phyloP scores from a whole-genome alignment of 1,140 invertebrate genomes.

The Chrysoperla carnea region DNA sequence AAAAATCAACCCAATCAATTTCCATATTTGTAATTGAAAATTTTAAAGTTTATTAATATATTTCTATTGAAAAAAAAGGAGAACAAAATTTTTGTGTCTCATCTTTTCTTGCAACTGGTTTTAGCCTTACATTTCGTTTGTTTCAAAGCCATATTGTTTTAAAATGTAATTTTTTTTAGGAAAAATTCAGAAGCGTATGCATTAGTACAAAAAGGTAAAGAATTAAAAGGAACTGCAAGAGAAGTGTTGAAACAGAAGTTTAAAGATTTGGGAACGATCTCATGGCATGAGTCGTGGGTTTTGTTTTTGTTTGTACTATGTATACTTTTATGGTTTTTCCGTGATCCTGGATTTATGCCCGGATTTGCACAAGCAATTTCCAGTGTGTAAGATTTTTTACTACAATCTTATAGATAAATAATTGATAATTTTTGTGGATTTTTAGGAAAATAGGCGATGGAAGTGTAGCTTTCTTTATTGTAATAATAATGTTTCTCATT shows the following conservation, averaged over 20 bases:
- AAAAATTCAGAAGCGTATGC: not conserved
- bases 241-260: slow-evolving; percentile 55
- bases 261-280: slow-evolving; percentile 55
- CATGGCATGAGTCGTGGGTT: slow-evolving; percentile 62
- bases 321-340: slow-evolving; percentile 75
- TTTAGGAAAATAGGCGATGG: slow-evolving; percentile 58
- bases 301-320: slow-evolving; percentile 59
- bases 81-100: too few relatives aligned
- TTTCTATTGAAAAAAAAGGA: too few relatives aligned
- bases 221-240: slow-evolving; percentile 40
- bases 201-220: slow-evolving; percentile 7
- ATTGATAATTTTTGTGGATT: slow-evolving; percentile 10
- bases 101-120: too few relatives aligned
- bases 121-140: too few relatives aligned
- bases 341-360: slow-evolving; percentile 62
- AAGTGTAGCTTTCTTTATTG: slow-evolving; percentile 62
- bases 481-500: slow-evolving; percentile 62
- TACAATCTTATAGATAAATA: not conserved
- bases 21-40: too few relatives aligned
- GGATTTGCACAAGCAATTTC: slow-evolving; percentile 58
- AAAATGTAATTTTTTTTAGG: too few relatives aligned
- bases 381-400: not conserved
- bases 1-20: too few relatives aligned
- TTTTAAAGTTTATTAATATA: too few relatives aligned
- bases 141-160: too few relatives aligned